Conservation (phyloP, 2,113 vertebrate species). For the Excalfactoria chinensis region DNA sequence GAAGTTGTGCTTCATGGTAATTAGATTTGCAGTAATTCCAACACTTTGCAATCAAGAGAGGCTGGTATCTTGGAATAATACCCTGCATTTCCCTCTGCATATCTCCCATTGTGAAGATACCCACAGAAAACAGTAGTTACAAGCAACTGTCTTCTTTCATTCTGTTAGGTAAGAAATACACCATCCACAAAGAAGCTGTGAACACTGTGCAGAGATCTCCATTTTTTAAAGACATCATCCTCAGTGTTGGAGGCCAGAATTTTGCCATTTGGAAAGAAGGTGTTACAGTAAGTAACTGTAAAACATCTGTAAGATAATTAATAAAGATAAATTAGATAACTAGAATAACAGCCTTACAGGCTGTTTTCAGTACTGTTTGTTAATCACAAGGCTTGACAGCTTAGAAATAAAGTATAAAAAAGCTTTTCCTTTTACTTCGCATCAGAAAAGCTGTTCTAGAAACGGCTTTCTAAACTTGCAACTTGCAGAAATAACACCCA, state of each 20-base stretch:
- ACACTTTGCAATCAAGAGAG: background rate
- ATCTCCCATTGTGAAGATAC: background rate
- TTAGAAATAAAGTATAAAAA: background rate
- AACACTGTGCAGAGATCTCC: conserved; percentile 88
- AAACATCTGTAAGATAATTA: background rate
- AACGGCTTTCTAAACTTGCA: background rate
- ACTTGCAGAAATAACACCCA: background rate
- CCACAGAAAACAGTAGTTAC: background rate
- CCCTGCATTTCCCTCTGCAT: fast-evolving
- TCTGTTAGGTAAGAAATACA: conserved; percentile 69
- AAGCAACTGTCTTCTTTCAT: background rate
- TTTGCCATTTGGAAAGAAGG: conserved; percentile 94
- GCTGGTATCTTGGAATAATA: background rate
- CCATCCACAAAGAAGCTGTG: conserved; percentile 79
- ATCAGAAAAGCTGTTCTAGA: background rate
- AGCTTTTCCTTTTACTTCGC: background rate
- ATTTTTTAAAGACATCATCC: conserved; percentile 89
- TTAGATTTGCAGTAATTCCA: background rate
- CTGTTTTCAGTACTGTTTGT: conserved; percentile 29
- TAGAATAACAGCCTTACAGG: background rate
- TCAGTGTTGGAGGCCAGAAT: conserved; percentile 85
- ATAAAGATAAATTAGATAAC: background rate
- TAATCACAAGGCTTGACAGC: conserved; percentile 27
- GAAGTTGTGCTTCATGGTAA: background rate
- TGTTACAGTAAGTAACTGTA: conserved; percentile 81